Evolutionary conservation across 2,113 vertebrate genomes (phyloP), one percentile per base, ranked within the genome.

Genomic region (Salvator merianae): DNA sequence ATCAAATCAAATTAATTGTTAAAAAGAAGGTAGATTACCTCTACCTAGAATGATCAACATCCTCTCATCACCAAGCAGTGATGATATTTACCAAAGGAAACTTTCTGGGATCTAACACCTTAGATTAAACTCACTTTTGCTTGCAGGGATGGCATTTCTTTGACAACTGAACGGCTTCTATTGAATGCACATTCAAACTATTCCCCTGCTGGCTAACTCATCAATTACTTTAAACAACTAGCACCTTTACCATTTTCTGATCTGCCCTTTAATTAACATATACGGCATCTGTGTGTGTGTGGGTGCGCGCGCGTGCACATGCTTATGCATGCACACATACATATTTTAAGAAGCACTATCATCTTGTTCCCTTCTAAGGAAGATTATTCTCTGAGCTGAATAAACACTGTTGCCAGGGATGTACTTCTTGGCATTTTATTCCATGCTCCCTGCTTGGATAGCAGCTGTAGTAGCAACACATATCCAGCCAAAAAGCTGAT

Each of bases 391-490:
- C 69, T 69, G 65, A 55, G 74, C 20, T 16, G 72, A 68, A 71
- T 83, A 72, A 79, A 68, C 47, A 78, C 81, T 20, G 74, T 73
- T 71, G 72, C 22, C 1, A 4, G 74, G 32, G 79, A 62, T 88
- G 78, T 90, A 77, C 88, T 85, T 91, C 73, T 65, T 81, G 81
- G 81, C 68, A 55, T 77, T 36, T 40, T 53, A 43, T 78, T 79
- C 10, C 24, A 9, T 65, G 80, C 85, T 71, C 77, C 76, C 79
- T 38, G 84, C 69, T 68, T 78, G 69, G 69, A 80, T 79, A 88
- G 76, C 84, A 93, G 88, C 84, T 88, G 89, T 30, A 86, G 66
- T 18, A 83, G 70, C 70, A 80, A 89, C 73, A 84, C 38, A 53
- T 63, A 50, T n/a, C 71, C 82, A 83, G 83, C 82, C 66, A 82